Base-by-base conservation (phyloP, 2,113 vertebrate species). In the Eonycteris spelaea region DNA sequence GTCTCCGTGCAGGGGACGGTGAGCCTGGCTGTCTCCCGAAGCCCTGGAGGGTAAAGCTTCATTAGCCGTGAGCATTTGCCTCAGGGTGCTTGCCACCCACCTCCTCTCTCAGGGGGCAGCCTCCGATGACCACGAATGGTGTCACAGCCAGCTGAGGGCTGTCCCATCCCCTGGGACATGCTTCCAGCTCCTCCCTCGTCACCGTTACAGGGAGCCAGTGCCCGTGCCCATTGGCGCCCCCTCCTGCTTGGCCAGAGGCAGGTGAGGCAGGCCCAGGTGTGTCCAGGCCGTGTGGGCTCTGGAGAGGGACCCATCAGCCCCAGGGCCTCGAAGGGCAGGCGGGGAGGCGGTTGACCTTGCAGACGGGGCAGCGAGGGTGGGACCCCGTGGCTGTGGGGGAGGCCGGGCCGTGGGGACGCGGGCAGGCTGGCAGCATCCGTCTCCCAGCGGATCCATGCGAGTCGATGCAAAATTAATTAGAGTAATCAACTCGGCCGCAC, bases 381-480 rank as follows among this genome's bases (percentile, higher is more conserved):
- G 7, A 19, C 51, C 2, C 1, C 9, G 24, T 0, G 26, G 33
- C 22, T 7, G 3, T 4, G 22, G 7, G 40, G 24, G 65, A 21
- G 48, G n/a, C 14, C 0, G 21, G n/a, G 33, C 45, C 5, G 0
- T 0, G 2, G 95, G 84, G 40, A 63, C 2, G 14, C 1, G 0
- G 75, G 33, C 4, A 0, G 38, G 73, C 80, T 3, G 10, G 75
- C 40, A 19, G 61, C 96, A 79, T 97, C 96, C 59, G 88, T 89
- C 97, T 89, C 97, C 97, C 96, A 91, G 97, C 97, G 73, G 98
- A 98, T 98, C 98, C 97, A 96, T 98, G 97, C 67, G 45, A 98
- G 98, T 98, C 98, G 90, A 99, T 98, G 98, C 97, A 98, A 99
- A 99, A 98, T 98, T 98, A 98, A 99, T 99, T 98, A 98, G 98